A percentile compares a stretch with the other conserved stretches of the same genome.
Evolutionary conservation across 2,888 invertebrate genomes (phyloP).

Genomic region (Frankliniella intonsa): DNA sequence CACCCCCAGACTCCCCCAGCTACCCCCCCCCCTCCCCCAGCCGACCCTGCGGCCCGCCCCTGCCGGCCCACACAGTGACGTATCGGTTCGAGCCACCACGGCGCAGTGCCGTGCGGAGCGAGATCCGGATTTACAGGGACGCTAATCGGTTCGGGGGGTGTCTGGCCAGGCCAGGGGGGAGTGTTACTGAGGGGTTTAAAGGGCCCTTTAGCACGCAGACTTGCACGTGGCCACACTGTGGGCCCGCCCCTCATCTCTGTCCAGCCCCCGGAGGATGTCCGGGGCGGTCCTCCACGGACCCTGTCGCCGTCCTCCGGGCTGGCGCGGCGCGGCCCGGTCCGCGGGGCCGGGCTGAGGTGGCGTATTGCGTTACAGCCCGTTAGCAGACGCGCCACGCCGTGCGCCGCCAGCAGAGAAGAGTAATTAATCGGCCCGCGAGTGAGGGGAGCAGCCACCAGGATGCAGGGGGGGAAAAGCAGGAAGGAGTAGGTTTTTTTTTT

Average conservation of each 20-base stretch:
- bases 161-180: not conserved
- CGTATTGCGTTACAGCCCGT: not conserved
- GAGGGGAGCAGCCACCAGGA: not conserved
- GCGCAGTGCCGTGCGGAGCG: not conserved
- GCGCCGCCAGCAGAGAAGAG: not conserved
- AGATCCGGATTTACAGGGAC: not conserved
- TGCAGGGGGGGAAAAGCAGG: not conserved
- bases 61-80: no score
- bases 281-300: no score
- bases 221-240: no score
- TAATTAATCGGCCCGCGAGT: not conserved
- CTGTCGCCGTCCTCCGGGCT: no score
- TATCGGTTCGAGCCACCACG: not conserved
- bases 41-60: no score
- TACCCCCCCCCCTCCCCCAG: no score
- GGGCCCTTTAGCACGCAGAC: not conserved
- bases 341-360: not conserved
- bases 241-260: no score
- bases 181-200: not conserved
- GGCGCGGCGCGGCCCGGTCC: no score
- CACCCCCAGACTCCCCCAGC: no score
- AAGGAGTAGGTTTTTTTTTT: not conserved
- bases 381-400: not conserved
- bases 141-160: not conserved
- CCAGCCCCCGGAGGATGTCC: no score